phyloP scores from a whole-genome alignment of 1,140 invertebrate genomes.

The Lasioglossum baleicum region DNA sequence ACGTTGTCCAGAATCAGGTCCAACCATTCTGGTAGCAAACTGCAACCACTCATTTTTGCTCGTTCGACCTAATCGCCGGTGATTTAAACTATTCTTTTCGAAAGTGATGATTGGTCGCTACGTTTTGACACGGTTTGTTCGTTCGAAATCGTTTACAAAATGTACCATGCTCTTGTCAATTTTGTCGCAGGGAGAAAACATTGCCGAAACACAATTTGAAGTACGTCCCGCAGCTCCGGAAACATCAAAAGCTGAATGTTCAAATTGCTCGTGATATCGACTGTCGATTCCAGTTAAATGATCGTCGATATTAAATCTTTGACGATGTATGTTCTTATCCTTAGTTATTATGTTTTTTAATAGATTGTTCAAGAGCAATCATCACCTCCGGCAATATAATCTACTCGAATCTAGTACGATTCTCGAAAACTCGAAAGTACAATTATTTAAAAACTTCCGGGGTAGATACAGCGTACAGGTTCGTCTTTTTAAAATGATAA shows the following conservation, averaged over 20 bases:
- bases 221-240: background rate
- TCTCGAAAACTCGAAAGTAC: too few species aligned
- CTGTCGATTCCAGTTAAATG: background rate
- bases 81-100: too few species aligned
- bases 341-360: too few species aligned
- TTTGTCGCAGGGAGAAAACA: slow-evolving; percentile 11
- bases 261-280: background rate
- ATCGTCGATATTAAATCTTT: too few species aligned
- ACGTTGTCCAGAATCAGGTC: slow-evolving; percentile 65
- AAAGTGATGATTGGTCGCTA: too few species aligned
- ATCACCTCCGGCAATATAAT: too few species aligned
- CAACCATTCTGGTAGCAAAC: slow-evolving; percentile 62
- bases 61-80: background rate
- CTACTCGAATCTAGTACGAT: too few species aligned
- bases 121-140: background rate
- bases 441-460: too few species aligned
- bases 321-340: too few species aligned
- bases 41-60: slow-evolving; percentile 32
- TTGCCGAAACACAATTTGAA: slow-evolving; percentile 33
- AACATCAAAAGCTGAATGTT: slow-evolving; percentile 27
- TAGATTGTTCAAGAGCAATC: too few species aligned
- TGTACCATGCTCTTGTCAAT: slow-evolving; percentile 40
- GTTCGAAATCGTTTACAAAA: slow-evolving; percentile 13
- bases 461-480: too few species aligned
- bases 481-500: too few species aligned